Conservation (phyloP, 2,113 vertebrate species). For the Lutjanus erythropterus region DNA sequence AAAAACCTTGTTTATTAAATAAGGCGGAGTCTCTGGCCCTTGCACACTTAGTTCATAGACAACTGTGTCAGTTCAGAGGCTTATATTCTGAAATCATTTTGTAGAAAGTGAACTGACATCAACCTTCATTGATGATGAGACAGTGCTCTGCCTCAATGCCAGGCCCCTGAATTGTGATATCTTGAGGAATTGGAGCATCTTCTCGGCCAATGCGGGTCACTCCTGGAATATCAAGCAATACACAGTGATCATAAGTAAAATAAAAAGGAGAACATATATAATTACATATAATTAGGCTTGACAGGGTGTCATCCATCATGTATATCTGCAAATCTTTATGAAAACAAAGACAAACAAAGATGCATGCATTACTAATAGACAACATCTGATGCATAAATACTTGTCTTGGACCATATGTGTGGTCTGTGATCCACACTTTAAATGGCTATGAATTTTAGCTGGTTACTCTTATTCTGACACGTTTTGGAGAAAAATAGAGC, state of each 20-base stretch:
- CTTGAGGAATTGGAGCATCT: conserved; percentile 83
- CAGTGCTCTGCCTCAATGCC: conserved; percentile 87
- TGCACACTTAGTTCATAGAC: no score
- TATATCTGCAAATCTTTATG: not conserved
- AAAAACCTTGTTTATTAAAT: conserved; percentile 6
- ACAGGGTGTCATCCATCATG: not conserved
- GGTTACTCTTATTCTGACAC: not conserved
- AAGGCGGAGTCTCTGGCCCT: no score
- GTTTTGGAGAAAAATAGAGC: conserved; percentile 27
- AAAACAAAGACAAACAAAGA: no score
- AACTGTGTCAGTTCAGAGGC: not conserved
- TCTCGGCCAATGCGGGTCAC: conserved; percentile 86
- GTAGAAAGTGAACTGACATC: conserved; percentile 38
- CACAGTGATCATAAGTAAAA: not conserved
- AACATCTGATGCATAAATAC: not conserved
- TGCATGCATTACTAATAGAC: not conserved
- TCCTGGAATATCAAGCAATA: conserved; percentile 69
- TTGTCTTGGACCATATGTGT: not conserved
- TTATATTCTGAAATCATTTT: not conserved
- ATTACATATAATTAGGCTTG: not conserved
- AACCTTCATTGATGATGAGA: conserved; percentile 83
- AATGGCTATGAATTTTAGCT: not conserved
- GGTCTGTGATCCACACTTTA: conserved; percentile 6
- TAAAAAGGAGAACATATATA: not conserved
- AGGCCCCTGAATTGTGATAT: conserved; percentile 84